Evolutionary conservation across 2,113 vertebrate genomes (phyloP), one percentile per base, ranked within the genome.

Genomic region (Pterocles burchelli): DNA sequence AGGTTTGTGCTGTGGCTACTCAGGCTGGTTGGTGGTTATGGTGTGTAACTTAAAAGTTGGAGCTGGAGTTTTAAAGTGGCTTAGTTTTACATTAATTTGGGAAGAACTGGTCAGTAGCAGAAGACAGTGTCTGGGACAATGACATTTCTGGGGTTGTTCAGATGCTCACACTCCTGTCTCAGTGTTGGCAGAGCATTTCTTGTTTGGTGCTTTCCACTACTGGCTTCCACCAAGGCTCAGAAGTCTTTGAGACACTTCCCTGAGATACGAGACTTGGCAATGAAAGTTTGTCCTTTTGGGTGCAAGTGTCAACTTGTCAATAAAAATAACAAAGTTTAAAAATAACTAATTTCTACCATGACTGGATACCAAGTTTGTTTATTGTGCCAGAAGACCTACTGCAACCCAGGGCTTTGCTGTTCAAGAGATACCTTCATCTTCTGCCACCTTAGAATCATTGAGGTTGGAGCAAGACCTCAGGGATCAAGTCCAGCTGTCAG

Each of bases 1-100:
- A 22, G 20, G 20, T 31, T 48, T 58, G 36, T 7, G 48, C 46
- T 0, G 7, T 34, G n/a, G 8, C n/a, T 59, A 0, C 3, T 46
- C 33, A 21, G 38, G 17, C 36, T 38, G 36, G 7, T 33, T 21
- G 4, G 21, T 26, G 18, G 10, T 36, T 36, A 13, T 9, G 20
- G 41, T 36, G 5, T 6, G 7, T 41, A 24, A 33, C 18, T 43
- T 43, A 24, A 34, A 61, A n/a, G 14, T 16, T 13, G 21, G 13
- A 21, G 46, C 0, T 29, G 12, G 26, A 8, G 17, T 18, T 48
- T 15, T n/a, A 1, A 65, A 26, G 45, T 22, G 48, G 22, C 55
- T 38, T 28, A 7, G 29, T 75, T 57, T 20, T 22, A 10, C 1
- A 0, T 41, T 26, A 2, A 3, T 28, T 61, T 15, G 16, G n/a